Conservation (phyloP, 2,113 vertebrate species). For the Ctenomys sociabilis region DNA sequence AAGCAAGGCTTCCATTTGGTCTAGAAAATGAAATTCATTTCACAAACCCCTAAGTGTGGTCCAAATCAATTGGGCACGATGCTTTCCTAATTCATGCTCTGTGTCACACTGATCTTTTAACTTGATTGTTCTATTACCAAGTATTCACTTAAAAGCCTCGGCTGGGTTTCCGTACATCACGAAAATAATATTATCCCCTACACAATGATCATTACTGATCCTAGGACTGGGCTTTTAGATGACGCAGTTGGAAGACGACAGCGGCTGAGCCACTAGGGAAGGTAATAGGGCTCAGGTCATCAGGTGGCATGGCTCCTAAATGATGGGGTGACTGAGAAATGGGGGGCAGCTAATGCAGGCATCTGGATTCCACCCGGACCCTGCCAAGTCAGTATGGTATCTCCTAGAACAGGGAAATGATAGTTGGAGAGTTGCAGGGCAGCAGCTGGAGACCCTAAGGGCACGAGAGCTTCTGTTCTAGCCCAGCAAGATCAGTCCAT, state of each 20-base stretch:
- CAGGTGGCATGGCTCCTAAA: background rate
- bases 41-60: conserved; percentile 72
- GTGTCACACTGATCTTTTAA: conserved; percentile 75
- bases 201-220: background rate
- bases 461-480: background rate
- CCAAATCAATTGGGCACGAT: conserved; percentile 80
- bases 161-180: conserved; percentile 12
- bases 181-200: background rate
- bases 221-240: background rate
- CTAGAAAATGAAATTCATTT: conserved; percentile 80
- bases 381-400: background rate
- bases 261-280: background rate
- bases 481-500: background rate
- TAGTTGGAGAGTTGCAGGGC: no score
- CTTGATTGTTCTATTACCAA: conserved; percentile 79
- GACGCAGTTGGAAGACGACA: background rate
- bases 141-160: conserved; percentile 77
- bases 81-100: conserved; percentile 73
- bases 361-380: background rate
- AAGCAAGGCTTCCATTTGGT: conserved; percentile 68
- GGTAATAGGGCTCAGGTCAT: background rate
- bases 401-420: background rate
- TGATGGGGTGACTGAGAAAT: background rate
- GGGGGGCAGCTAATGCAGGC: background rate
- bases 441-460: background rate